Base-by-base conservation (phyloP, 1,140 invertebrate genomes). In the Euborellia annulipes region DNA sequence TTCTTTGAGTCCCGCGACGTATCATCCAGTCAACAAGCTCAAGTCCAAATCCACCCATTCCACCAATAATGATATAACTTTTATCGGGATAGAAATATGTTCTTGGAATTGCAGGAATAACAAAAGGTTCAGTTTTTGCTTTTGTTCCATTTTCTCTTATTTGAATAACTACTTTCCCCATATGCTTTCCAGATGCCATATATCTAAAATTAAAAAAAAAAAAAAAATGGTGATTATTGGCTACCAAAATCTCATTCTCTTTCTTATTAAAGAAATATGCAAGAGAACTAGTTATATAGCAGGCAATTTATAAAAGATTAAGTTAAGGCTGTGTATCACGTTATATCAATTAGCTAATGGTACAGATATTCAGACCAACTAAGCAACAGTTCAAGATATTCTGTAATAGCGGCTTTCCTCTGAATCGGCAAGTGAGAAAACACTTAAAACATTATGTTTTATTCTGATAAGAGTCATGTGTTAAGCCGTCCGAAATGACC, bases 131-230 rank as follows among this genome's bases (percentile, higher is more conserved):
- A 3, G 30, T 11, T 18, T n/a, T 18, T 36, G 11, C 37, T n/a
- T n/a, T n/a, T n/a, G n/a, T n/a, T 18, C 7, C 4, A 7, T 3
- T 30, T 39, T 6, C 4, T 18, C 80, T 71, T 36, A 97, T 82
- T 63, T 93, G 84, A 37, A 96, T 59, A 8, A 96, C 56, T 9
- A 98, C 91, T 71, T 97, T 97, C 53, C 93, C 93, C 48, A 95
- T 93, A 62, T 97, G 92, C 67, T 91, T 93, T 32, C 92, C 92
- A 1, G 85, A 79, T n/a, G 90, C 91, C 88, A 98, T 96, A n/a
- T n/a, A n/a, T n/a, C n/a, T n/a, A n/a, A n/a, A n/a, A n/a, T n/a
- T n/a, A n/a, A n/a, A n/a, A n/a, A n/a, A n/a, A n/a, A 93, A 87
- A 61, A 90, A 93, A 8, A 86, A 85, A 51, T n/a, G n/a, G 76